phyloP scores from a whole-genome alignment of 2,113 vertebrate species.

The Polypterus senegalus region DNA sequence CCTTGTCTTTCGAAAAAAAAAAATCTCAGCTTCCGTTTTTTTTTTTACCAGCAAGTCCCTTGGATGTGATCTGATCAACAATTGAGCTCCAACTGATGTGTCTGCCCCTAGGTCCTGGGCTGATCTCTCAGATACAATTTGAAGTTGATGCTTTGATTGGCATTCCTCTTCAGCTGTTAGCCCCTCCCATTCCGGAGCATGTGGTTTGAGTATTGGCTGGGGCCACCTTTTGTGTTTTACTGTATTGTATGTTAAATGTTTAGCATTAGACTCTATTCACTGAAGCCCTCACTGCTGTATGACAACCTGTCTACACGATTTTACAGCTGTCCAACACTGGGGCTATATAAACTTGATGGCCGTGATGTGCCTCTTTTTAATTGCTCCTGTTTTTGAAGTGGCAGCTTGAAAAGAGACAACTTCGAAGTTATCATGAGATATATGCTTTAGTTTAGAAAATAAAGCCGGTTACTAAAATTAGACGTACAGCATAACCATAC shows the following conservation, averaged over 20 bases:
- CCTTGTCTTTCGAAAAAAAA: background rate
- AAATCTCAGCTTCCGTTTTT: slow-evolving; percentile 56
- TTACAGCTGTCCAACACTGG: slow-evolving; percentile 81
- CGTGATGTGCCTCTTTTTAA: slow-evolving; percentile 57
- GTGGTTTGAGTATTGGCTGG: slow-evolving; percentile 61
- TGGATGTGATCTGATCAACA: slow-evolving; percentile 91
- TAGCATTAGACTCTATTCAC: slow-evolving; percentile 74
- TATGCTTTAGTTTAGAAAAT: too few relatives aligned
- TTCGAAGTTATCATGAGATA: background rate
- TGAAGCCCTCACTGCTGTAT: slow-evolving; percentile 74
- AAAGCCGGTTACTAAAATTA: too few relatives aligned
- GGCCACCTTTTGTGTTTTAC: slow-evolving; percentile 46
- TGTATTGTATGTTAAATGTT: slow-evolving; percentile 76
- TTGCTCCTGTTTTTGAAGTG: slow-evolving; percentile 41
- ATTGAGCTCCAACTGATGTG: slow-evolving; percentile 94
- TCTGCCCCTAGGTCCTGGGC: slow-evolving; percentile 87
- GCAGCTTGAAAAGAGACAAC: slow-evolving; percentile 26
- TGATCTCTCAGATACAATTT: slow-evolving; percentile 95
- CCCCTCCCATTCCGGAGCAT: slow-evolving; percentile 71
- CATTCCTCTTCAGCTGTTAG: slow-evolving; percentile 75
- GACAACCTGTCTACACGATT: slow-evolving; percentile 82
- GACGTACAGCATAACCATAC: too few relatives aligned
- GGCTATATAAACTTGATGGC: slow-evolving; percentile 60
- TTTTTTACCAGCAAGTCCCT: slow-evolving; percentile 63
- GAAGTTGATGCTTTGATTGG: slow-evolving; percentile 98